Evolutionary conservation across 1,140 invertebrate species (phyloP).

Genomic region (Rhopalosiphum padi): DNA sequence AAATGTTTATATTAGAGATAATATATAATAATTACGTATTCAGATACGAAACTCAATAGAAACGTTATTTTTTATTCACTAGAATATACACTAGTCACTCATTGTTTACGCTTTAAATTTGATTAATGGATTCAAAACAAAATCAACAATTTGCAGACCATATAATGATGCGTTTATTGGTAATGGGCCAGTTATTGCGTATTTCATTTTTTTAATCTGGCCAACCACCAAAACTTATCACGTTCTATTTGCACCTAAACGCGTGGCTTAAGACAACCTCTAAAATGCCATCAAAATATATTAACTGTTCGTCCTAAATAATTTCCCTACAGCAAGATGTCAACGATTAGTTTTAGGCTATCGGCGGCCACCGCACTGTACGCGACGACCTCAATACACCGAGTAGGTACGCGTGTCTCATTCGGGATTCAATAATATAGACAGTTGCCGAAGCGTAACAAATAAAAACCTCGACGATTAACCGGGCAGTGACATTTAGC

Average conservation of each 20-base stretch:
- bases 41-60: neutral
- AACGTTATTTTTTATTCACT: neutral
- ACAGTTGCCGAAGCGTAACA: neutral
- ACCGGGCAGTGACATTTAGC: neutral
- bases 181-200: conserved; percentile 12
- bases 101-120: neutral
- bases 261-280: too few species aligned
- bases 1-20: neutral
- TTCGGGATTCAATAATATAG: neutral
- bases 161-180: neutral
- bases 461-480: neutral
- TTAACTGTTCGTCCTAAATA: neutral
- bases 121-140: neutral
- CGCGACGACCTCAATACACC: neutral
- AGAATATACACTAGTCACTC: neutral
- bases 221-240: conserved; percentile 19
- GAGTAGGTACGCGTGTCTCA: neutral
- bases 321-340: neutral
- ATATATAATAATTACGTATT: neutral
- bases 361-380: neutral
- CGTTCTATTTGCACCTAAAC: neutral
- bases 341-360: neutral
- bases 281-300: neutral
- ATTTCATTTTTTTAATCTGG: neutral
- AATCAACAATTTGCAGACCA: neutral